Conservation (phyloP, 2,888 invertebrate species). For the Lymantria dispar region DNA sequence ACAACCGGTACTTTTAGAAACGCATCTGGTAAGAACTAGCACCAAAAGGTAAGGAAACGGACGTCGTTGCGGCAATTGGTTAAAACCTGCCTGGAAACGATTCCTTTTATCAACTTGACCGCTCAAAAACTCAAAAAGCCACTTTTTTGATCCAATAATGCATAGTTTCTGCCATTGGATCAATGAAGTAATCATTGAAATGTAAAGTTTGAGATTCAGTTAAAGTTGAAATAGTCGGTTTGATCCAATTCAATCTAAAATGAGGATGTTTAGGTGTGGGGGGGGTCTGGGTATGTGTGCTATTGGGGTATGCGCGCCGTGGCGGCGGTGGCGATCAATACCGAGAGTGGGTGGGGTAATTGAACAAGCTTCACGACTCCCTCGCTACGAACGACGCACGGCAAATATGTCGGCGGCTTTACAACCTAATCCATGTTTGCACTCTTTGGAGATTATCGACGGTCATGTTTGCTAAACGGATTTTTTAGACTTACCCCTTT, state of each 20-base stretch:
- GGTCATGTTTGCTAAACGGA: conserved; percentile 29
- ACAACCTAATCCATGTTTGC: conserved; percentile 19
- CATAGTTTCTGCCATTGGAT: no score
- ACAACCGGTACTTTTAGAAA: no score
- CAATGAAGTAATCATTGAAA: neutral
- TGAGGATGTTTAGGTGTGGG: conserved; percentile 4
- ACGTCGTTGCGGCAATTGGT: no score
- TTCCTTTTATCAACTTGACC: no score
- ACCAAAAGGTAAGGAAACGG: no score
- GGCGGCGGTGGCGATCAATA: conserved; percentile 44
- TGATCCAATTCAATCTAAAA: neutral
- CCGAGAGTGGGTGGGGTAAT: conserved; percentile 42
- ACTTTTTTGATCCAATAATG: no score
- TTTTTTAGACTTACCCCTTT: conserved; percentile 5
- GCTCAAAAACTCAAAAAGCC: no score
- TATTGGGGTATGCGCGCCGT: neutral
- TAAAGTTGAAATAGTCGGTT: no score
- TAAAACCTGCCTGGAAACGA: no score
- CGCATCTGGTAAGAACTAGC: no score
- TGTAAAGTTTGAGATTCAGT: no score
- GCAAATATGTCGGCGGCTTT: conserved; percentile 20
- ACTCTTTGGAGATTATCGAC: conserved; percentile 31
- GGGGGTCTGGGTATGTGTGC: neutral
- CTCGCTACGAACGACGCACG: conserved; percentile 15
- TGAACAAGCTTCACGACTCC: conserved; percentile 23